These are phyloP conservation scores for Fabriciana adippe DNA, from an alignment of 2,888 invertebrate species.

Conservation along the genomic window DNA sequence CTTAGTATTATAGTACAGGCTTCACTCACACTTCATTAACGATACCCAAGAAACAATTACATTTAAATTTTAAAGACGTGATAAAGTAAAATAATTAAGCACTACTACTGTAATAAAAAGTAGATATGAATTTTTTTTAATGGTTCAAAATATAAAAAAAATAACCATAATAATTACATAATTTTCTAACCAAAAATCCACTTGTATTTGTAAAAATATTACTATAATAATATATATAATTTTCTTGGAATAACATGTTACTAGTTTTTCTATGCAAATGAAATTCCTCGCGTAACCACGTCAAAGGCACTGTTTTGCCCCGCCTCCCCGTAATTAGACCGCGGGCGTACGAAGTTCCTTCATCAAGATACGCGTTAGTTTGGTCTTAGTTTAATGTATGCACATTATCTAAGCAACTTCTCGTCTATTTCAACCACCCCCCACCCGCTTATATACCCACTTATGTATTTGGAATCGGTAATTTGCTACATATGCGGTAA, in stretches of 20 bases:
- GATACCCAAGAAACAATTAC: too few species aligned
- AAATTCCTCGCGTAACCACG: constrained; percentile 45
- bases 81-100: too few species aligned
- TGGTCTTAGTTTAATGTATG: constrained; percentile 80
- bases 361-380: constrained; percentile 80
- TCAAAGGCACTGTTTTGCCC: constrained; percentile 45
- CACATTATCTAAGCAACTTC: constrained; percentile 81
- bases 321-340: constrained; percentile 72
- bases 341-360: constrained; percentile 73
- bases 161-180: background rate
- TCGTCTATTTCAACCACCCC: constrained; percentile 50
- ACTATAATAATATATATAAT: background rate
- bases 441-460: constrained; percentile 49
- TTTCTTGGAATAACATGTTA: constrained; percentile 4
- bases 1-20: too few species aligned
- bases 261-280: constrained; percentile 49
- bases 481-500: constrained; percentile 37
- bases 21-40: too few species aligned
- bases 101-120: too few species aligned
- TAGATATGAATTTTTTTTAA: too few species aligned
- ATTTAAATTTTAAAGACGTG: too few species aligned
- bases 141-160: background rate
- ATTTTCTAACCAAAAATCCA: background rate
- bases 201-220: background rate
- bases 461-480: constrained; percentile 57